Conservation (phyloP, 2,888 invertebrate species). For the Ametastegia equiseti region DNA sequence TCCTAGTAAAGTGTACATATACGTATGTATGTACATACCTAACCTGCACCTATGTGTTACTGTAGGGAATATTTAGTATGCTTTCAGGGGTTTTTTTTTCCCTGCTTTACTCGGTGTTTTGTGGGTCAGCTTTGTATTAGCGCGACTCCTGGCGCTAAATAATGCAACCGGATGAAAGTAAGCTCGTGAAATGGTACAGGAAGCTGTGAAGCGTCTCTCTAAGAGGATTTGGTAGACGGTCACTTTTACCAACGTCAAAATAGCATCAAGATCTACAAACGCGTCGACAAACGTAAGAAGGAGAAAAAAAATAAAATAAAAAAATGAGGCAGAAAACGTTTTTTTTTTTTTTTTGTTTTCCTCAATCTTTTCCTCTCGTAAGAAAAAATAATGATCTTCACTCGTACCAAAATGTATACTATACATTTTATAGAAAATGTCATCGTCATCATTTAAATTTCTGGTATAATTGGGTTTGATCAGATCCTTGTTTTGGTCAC, state of each 20-base stretch:
- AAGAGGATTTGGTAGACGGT: conserved; percentile 39
- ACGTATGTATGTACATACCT: not conserved
- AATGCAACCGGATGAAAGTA: conserved; percentile 45
- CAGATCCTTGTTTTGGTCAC: too few relatives aligned
- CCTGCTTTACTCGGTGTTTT: conserved; percentile 45
- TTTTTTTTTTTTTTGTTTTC: too few relatives aligned
- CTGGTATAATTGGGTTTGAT: too few relatives aligned
- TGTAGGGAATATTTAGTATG: conserved; percentile 45
- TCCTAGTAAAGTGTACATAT: conserved; percentile 5
- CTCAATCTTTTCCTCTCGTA: too few relatives aligned
- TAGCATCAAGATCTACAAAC: not conserved
- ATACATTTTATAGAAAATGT: too few relatives aligned
- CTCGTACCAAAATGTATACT: too few relatives aligned
- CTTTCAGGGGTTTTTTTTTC: conserved; percentile 39
- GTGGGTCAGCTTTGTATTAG: conserved; percentile 42
- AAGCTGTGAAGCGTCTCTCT: conserved; percentile 16
- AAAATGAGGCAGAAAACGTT: too few relatives aligned
- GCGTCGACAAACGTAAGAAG: not conserved
- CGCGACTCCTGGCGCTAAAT: conserved; percentile 38
- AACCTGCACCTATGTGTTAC: not conserved
- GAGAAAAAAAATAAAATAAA: not conserved
- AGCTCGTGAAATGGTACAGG: conserved; percentile 28
- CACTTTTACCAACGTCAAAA: conserved; percentile 18
- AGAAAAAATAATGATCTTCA: too few relatives aligned
- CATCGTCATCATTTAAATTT: too few relatives aligned